A percentile compares a stretch with the other conserved stretches of the same genome.
Conservation (phyloP, 1,140 invertebrate species). For the Lepidurus arcticus region DNA sequence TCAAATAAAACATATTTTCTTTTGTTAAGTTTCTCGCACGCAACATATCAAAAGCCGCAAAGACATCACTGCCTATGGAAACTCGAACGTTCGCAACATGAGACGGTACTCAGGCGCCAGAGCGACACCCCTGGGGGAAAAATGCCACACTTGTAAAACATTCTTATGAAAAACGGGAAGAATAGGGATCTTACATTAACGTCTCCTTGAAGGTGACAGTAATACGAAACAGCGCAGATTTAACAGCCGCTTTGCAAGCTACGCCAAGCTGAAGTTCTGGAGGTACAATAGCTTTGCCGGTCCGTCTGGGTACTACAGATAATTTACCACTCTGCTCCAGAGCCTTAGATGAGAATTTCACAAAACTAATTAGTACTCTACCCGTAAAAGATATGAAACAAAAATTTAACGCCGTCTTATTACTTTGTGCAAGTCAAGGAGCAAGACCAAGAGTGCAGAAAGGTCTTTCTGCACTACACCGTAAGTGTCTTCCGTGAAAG, state of each 20-base stretch:
- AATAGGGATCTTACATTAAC: background rate
- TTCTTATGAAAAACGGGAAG: background rate
- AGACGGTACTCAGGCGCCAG: background rate
- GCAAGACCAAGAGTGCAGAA: constrained; percentile 55
- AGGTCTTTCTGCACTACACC: constrained; percentile 74
- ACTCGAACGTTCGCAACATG: constrained; percentile 2
- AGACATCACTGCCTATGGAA: background rate
- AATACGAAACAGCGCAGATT: background rate
- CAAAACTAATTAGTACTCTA: background rate
- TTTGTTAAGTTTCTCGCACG: background rate
- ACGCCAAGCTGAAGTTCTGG: background rate
- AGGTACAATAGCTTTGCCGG: background rate
- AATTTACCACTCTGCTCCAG: constrained; percentile 11
- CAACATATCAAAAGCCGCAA: background rate
- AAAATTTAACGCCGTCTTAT: background rate
- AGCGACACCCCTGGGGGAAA: background rate
- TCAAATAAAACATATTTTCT: background rate
- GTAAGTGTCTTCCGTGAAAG: constrained; percentile 66
- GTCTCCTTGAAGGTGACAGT: constrained; percentile 15
- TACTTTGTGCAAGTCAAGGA: constrained; percentile 56
- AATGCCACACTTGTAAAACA: background rate
- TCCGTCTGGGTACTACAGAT: background rate
- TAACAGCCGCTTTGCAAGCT: background rate
- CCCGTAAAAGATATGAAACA: background rate
- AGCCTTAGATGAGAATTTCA: background rate